Percentiles rank a stretch among this genome's conserved stretches.
Evolutionary conservation across 1,140 invertebrate species (phyloP).

Genomic region (Magallana ariakensis): DNA sequence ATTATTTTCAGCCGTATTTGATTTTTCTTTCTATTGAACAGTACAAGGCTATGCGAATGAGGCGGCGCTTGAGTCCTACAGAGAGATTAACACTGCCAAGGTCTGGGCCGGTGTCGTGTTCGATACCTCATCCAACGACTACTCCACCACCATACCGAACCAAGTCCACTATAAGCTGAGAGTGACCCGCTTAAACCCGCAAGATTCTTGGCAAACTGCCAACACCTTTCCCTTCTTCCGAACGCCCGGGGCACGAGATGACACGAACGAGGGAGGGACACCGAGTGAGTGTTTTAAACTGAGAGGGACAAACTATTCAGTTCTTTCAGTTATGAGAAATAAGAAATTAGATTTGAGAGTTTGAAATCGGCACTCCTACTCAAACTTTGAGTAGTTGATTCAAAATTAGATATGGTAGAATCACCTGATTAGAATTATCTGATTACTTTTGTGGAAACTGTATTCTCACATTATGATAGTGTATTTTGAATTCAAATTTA

Average conservation of each 20-base stretch:
- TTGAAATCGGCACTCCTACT: no score
- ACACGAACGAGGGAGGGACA: constrained; percentile 81
- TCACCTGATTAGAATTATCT: no score
- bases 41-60: constrained; percentile 37
- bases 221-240: constrained; percentile 85
- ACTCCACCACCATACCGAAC: constrained; percentile 15
- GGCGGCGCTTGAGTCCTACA: background rate
- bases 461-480: no score
- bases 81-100: background rate
- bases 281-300: constrained; percentile 81
- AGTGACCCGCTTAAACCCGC: constrained; percentile 41
- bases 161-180: constrained; percentile 40
- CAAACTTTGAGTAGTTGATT: no score
- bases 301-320: background rate
- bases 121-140: constrained; percentile 22
- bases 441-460: no score
- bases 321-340: no score
- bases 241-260: constrained; percentile 83
- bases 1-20: no score
- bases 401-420: no score
- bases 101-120: constrained; percentile 49
- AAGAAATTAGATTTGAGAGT: no score
- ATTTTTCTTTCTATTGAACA: constrained; percentile 6
- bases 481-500: no score
- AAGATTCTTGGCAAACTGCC: constrained; percentile 84